A percentile compares a stretch with the other conserved stretches of the same genome.
Conservation (phyloP, 92 coral and sea anemone genomes). For the Virgularia gustaviana region DNA sequence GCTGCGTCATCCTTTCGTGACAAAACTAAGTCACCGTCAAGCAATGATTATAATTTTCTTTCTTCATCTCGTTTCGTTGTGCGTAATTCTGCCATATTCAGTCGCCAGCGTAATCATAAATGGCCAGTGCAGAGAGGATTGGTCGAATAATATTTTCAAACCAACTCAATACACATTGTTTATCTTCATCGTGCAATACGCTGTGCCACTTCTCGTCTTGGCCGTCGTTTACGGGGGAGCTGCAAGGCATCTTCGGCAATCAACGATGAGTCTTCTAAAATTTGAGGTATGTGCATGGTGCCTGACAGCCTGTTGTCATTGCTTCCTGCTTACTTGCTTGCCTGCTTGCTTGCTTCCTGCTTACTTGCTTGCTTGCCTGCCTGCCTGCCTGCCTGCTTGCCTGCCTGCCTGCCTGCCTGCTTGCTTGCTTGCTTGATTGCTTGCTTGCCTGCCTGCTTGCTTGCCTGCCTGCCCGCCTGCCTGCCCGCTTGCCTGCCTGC, state of each 20-base stretch:
- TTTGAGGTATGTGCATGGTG: too few relatives aligned
- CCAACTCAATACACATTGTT: conserved; percentile 66
- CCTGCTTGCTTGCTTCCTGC: too few relatives aligned
- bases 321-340: too few relatives aligned
- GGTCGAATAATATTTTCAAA: conserved; percentile 65
- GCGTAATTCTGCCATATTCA: conserved; percentile 63
- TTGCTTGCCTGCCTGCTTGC: too few relatives aligned
- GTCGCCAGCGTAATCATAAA: conserved; percentile 51
- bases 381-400: too few relatives aligned
- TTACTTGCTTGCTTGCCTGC: too few relatives aligned
- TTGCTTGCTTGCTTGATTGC: too few relatives aligned
- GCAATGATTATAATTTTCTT: conserved; percentile 47
- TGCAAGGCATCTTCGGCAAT: conserved; percentile 58
- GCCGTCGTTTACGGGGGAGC: conserved; percentile 73
- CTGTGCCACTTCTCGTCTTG: conserved; percentile 67
- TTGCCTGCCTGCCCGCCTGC: too few relatives aligned
- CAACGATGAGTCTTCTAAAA: conserved; percentile 3
- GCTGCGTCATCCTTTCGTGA: conserved; percentile 84
- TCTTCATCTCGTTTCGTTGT: conserved; percentile 52
- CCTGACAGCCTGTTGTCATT: too few relatives aligned
- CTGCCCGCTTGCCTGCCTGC: too few relatives aligned
- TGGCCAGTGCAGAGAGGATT: conserved; percentile 63
- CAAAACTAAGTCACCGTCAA: conserved; percentile 64
- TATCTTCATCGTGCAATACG: conserved; percentile 77
- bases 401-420: too few relatives aligned